phyloP scores from a whole-genome alignment of 2,888 invertebrate species.

The Apamea epomidion region DNA sequence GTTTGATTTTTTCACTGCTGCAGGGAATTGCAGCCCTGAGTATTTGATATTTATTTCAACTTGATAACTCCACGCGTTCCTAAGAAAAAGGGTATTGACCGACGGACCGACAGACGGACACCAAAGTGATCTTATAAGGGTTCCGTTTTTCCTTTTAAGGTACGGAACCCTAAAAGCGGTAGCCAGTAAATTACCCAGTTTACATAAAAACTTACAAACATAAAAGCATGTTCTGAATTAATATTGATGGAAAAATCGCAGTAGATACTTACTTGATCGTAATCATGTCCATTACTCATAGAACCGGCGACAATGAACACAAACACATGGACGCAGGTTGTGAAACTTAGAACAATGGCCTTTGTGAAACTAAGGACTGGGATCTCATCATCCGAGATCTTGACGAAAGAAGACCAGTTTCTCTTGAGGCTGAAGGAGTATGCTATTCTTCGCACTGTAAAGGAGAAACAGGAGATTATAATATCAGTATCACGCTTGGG shows the following conservation, averaged over 20 bases:
- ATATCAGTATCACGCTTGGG: too few relatives aligned
- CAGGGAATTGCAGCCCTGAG: too few relatives aligned
- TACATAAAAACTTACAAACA: not conserved
- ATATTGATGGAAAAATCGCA: not conserved
- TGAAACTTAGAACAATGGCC: slow-evolving; percentile 42
- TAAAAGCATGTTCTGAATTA: not conserved
- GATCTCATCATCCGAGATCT: slow-evolving; percentile 65
- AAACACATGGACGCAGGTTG: slow-evolving; percentile 61
- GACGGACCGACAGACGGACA: too few relatives aligned
- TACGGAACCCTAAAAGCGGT: too few relatives aligned
- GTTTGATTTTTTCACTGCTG: too few relatives aligned
- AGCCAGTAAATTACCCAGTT: too few relatives aligned
- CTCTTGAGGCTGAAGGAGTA: slow-evolving; percentile 67
- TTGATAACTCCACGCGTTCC: too few relatives aligned
- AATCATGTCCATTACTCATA: slow-evolving; percentile 62
- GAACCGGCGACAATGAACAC: slow-evolving; percentile 47
- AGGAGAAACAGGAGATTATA: slow-evolving; percentile 7
- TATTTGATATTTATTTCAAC: too few relatives aligned
- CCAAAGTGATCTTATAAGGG: too few relatives aligned
- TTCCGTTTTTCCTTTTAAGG: too few relatives aligned
- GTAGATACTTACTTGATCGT: slow-evolving; percentile 64
- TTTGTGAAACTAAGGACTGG: slow-evolving; percentile 67
- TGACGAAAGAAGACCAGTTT: slow-evolving; percentile 67
- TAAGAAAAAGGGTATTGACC: too few relatives aligned
- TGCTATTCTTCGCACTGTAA: slow-evolving; percentile 58